Base-by-base conservation (phyloP, 2,888 invertebrate genomes). In the Torymus auratus region DNA sequence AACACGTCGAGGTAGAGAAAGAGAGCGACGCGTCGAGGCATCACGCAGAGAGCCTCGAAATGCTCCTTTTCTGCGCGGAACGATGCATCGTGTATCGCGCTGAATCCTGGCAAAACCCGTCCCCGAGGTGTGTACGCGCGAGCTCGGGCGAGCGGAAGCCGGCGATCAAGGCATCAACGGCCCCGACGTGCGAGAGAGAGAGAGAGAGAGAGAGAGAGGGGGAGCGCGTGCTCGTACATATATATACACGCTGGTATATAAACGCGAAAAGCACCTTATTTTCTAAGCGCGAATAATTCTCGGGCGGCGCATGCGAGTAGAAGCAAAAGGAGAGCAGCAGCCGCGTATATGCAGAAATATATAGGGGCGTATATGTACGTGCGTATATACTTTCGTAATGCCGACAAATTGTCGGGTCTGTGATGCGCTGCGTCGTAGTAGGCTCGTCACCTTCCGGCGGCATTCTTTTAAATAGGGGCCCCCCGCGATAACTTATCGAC, bases 401-500 rank as follows among this genome's bases (percentile, higher is more conserved):
- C 78, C 79, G 81, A 84, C 82, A 87, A 87, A 88, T 88, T 87
- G 85, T 86, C 83, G 87, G 85, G 83, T 87, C 82, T 76, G 82
- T 72, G n/a, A n/a, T 52, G 61, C 75, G 83, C 78, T 62, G 67
- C 41, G 41, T 41, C 41, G 41, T 41, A 41, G 41, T 41, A 41
- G 74, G 84, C 84, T 84, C 83, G 75, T 82, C 78, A 82, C 82
- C 86, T 85, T 84, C 87, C 85, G 83, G 83, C 88, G 85, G 85
- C 86, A 53, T 86, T 87, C 87, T 87, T 88, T 85, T 85, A 86
- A 88, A 88, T 88, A 84, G 85, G 50, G 56, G 56, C 56, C 64
- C 62, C 23, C 23, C 58, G 86, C 88, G 88, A 88, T 88, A 89
- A 88, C 85, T 89, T 86, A 88, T 87, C 87, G 87, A 83, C 86